These are phyloP conservation scores for Pissodes strobi DNA, from an alignment of 1,140 invertebrate genomes.

Conservation along the genomic window DNA sequence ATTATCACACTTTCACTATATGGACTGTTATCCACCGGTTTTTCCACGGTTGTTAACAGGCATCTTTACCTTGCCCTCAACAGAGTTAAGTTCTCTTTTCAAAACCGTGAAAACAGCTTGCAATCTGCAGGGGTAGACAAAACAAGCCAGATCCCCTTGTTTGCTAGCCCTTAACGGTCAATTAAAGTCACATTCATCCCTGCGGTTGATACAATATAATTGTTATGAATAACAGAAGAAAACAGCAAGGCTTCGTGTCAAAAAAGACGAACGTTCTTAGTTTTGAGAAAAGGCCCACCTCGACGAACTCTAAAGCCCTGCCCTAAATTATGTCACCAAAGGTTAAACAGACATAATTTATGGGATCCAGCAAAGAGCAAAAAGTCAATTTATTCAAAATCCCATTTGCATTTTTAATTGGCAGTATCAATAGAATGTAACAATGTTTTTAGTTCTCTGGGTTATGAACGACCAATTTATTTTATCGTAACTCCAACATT, in stretches of 20 bases:
- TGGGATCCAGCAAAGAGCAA: too few relatives aligned
- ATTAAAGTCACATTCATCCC: constrained; percentile 48
- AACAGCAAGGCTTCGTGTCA: constrained; percentile 33
- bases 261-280: constrained; percentile 14
- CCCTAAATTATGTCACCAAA: constrained; percentile 19
- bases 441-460: too few relatives aligned
- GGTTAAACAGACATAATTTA: constrained; percentile 11
- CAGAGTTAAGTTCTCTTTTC: too few relatives aligned
- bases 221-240: constrained; percentile 37
- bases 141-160: constrained; percentile 20
- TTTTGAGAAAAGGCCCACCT: constrained; percentile 31
- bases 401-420: too few relatives aligned
- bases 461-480: too few relatives aligned
- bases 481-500: too few relatives aligned
- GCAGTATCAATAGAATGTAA: too few relatives aligned
- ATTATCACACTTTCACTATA: too few relatives aligned
- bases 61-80: too few relatives aligned
- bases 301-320: constrained; percentile 4
- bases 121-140: constrained; percentile 24
- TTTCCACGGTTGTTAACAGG: too few relatives aligned
- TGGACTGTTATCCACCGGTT: too few relatives aligned
- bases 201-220: constrained; percentile 45
- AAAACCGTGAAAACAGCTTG: constrained; percentile 21
- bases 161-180: constrained; percentile 42
- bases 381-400: too few relatives aligned